phyloP scores from a whole-genome alignment of 1,140 invertebrate species.

The Brachionus sp. region DNA sequence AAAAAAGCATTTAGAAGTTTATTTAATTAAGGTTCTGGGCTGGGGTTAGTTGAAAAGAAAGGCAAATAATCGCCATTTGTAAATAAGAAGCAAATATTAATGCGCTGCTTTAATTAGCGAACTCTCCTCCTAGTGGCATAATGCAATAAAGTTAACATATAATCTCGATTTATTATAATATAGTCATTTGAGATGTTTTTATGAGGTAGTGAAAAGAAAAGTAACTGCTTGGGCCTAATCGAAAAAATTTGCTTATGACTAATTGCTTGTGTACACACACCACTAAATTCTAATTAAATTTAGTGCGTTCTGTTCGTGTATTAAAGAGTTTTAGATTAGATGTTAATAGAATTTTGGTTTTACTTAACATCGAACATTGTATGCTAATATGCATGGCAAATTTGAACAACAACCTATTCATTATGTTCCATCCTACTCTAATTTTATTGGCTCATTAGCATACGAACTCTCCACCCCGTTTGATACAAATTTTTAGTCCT shows the following conservation, averaged over 20 bases:
- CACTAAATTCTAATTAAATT: background rate
- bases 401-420: background rate
- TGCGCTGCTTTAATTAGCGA: background rate
- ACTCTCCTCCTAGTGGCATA: slow-evolving; percentile 16
- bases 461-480: background rate
- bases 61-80: slow-evolving; percentile 9
- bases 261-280: background rate
- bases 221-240: background rate
- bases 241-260: background rate
- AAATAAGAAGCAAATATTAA: background rate
- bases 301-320: background rate
- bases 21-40: background rate
- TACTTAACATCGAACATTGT: background rate
- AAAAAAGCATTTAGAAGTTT: background rate
- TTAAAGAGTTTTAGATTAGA: background rate
- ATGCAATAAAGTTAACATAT: slow-evolving; percentile 30
- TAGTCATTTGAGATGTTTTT: background rate
- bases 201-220: background rate
- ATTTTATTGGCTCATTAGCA: background rate
- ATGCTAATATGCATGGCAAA: background rate
- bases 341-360: background rate
- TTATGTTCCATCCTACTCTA: background rate
- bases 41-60: background rate
- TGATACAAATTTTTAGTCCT: background rate
- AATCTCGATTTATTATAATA: slow-evolving; percentile 34